These are phyloP conservation scores for Argynnis bischoffii DNA, from an alignment of 2,888 invertebrate species.

Conservation along the genomic window DNA sequence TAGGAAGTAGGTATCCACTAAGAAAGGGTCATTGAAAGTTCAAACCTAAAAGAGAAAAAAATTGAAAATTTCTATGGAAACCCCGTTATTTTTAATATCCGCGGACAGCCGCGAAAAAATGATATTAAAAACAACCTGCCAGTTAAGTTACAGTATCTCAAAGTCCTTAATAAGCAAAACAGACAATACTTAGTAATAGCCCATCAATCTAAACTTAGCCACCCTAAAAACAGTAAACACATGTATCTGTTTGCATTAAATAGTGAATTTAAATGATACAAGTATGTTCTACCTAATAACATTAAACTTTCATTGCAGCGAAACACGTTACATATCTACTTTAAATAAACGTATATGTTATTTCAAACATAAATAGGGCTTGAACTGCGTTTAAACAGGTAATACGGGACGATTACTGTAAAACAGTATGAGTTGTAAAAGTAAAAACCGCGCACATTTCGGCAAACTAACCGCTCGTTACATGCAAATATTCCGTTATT, in stretches of 20 bases:
- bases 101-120: too few species aligned
- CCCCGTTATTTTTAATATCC: too few species aligned
- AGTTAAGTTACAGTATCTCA: too few species aligned
- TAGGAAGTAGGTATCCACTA: too few species aligned
- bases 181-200: neutral
- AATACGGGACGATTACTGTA: slow-evolving; percentile 1
- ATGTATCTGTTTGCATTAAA: neutral
- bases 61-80: too few species aligned
- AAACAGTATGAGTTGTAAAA: slow-evolving; percentile 2
- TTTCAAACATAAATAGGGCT: slow-evolving; percentile 4
- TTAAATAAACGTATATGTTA: slow-evolving; percentile 29
- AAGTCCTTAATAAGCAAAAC: neutral
- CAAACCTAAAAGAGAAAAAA: too few species aligned
- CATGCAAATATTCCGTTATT: slow-evolving; percentile 46
- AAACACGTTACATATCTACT: neutral
- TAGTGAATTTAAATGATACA: neutral
- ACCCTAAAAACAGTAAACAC: neutral
- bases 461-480: slow-evolving; percentile 45
- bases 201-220: neutral
- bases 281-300: neutral
- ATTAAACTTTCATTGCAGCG: slow-evolving; percentile 21
- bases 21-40: too few species aligned
- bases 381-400: slow-evolving; percentile 6
- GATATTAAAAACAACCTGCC: too few species aligned
- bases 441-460: slow-evolving; percentile 45